Conservation (phyloP, 1,140 invertebrate genomes). For the Kradibia gibbosae region DNA sequence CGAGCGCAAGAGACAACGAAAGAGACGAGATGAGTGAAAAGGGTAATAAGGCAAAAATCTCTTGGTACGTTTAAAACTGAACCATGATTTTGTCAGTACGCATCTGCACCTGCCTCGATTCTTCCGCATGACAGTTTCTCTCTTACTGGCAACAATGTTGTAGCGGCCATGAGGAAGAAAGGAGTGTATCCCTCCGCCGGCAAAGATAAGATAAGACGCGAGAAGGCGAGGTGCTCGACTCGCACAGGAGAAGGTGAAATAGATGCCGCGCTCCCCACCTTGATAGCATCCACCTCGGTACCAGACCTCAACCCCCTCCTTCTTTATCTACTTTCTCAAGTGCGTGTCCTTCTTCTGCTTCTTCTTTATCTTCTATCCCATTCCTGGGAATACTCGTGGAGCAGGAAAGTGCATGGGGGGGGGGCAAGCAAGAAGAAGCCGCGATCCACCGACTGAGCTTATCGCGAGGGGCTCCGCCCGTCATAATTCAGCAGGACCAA, state of each 20-base stretch:
- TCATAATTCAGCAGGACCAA: constrained; percentile 72
- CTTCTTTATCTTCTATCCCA: background rate
- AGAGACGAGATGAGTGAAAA: background rate
- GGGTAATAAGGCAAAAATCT: constrained; percentile 40
- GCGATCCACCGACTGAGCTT: constrained; percentile 46
- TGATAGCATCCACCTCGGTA: background rate
- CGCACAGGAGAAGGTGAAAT: constrained; percentile 51
- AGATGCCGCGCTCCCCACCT: background rate
- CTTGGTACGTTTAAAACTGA: background rate
- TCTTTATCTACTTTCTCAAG: background rate
- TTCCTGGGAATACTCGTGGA: background rate
- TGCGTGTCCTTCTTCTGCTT: background rate
- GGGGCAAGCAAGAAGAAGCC: constrained; percentile 3
- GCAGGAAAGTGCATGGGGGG: background rate
- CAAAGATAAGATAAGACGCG: constrained; percentile 55
- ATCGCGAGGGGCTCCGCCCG: constrained; percentile 66
- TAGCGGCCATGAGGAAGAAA: background rate
- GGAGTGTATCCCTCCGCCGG: background rate
- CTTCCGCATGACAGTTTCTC: background rate
- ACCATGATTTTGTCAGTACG: constrained; percentile 1
- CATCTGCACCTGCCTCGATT: constrained; percentile 30
- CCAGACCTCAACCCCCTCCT: background rate
- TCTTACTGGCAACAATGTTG: background rate
- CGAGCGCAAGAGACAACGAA: background rate
- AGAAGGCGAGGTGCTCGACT: constrained; percentile 55